These are phyloP conservation scores for Cerastoderma edule DNA, from an alignment of 2,888 invertebrate species.

Conservation along the genomic window DNA sequence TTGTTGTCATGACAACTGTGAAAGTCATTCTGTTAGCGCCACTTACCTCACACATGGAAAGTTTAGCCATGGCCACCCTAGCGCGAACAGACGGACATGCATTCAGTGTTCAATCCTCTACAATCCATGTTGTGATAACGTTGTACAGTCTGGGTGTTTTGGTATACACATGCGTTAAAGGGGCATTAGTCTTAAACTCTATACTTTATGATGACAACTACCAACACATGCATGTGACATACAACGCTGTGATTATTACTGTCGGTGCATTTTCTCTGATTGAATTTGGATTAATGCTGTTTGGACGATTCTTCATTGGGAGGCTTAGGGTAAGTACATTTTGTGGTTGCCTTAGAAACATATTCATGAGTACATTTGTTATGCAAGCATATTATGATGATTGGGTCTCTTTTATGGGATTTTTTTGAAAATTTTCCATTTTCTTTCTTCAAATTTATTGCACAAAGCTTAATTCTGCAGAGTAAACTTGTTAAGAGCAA, in stretches of 20 bases:
- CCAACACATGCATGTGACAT: slow-evolving; percentile 74
- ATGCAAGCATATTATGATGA: too few relatives aligned
- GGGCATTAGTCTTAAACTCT: slow-evolving; percentile 72
- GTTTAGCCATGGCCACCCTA: slow-evolving; percentile 58
- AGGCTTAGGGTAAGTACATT: slow-evolving; percentile 64
- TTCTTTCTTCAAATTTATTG: too few relatives aligned
- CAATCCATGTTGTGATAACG: slow-evolving; percentile 57
- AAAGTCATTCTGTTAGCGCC: slow-evolving; percentile 72
- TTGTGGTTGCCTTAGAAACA: too few relatives aligned
- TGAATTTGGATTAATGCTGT: slow-evolving; percentile 69
- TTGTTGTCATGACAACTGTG: slow-evolving; percentile 73
- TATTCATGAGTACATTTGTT: too few relatives aligned
- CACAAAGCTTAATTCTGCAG: too few relatives aligned
- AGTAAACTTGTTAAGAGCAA: too few relatives aligned
- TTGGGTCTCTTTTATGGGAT: too few relatives aligned
- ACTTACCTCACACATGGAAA: slow-evolving; percentile 69
- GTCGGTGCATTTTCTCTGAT: slow-evolving; percentile 70
- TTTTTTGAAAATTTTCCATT: too few relatives aligned
- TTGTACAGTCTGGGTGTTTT: slow-evolving; percentile 58
- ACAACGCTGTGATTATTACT: slow-evolving; percentile 75
- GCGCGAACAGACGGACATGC: slow-evolving; percentile 63
- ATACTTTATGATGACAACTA: slow-evolving; percentile 65
- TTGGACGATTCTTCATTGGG: slow-evolving; percentile 70
- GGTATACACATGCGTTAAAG: slow-evolving; percentile 69
- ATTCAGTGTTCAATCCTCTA: slow-evolving; percentile 39